Conservation (phyloP, 2,888 invertebrate species). For the Villa cingulata region DNA sequence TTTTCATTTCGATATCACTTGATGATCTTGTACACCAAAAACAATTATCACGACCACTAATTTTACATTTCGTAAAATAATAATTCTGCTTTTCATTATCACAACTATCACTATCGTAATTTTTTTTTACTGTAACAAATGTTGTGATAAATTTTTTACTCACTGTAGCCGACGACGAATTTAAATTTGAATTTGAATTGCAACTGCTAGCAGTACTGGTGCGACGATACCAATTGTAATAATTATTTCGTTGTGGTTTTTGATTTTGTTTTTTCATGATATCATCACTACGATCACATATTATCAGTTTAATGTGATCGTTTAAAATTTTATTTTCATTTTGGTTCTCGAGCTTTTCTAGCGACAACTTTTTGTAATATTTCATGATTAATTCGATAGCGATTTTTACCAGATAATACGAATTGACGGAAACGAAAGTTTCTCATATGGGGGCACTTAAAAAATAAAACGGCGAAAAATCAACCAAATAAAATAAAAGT, state of each 20-base stretch:
- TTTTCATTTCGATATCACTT: background rate
- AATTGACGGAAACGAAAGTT: slow-evolving; percentile 47
- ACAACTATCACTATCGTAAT: background rate
- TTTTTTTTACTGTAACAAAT: background rate
- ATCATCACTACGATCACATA: background rate
- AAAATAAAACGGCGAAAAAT: no score
- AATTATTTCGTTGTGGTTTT: slow-evolving; percentile 1
- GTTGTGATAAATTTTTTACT: background rate
- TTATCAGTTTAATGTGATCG: background rate
- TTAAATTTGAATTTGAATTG: no score
- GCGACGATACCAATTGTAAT: no score
- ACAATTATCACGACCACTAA: background rate
- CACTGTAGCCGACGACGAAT: background rate
- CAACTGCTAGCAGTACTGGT: no score
- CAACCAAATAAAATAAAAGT: no score
- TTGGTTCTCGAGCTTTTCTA: slow-evolving; percentile 41
- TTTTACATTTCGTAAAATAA: background rate
- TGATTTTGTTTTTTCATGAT: background rate
- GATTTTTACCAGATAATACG: slow-evolving; percentile 48
- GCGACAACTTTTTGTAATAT: slow-evolving; percentile 52
- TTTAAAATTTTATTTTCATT: slow-evolving; percentile 14
- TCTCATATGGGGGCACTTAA: slow-evolving; percentile 42
- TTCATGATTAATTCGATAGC: slow-evolving; percentile 45
- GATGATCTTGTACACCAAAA: background rate
- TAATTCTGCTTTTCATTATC: background rate